phyloP scores from a whole-genome alignment of 2,113 vertebrate species.

The Steatornis caripensis region DNA sequence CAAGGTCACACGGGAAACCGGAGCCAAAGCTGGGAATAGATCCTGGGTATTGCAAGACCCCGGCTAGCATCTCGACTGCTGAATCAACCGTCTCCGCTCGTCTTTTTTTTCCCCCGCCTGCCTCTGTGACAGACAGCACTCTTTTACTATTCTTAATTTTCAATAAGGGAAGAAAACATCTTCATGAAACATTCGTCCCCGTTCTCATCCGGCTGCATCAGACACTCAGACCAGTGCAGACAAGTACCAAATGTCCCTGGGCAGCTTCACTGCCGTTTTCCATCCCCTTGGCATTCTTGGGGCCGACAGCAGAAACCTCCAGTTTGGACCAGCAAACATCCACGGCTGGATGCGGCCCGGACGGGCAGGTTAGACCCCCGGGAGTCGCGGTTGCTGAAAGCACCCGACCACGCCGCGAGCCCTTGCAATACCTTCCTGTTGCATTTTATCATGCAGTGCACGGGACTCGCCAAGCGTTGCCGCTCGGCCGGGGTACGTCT shows the following conservation, averaged over 20 bases:
- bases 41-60: not conserved
- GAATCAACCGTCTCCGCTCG: not conserved
- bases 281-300: not conserved
- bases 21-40: not conserved
- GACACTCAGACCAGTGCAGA: not conserved
- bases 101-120: not conserved
- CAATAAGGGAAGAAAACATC: not conserved
- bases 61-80: not conserved
- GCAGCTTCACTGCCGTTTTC: not conserved
- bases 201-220: not conserved
- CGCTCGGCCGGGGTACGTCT: not conserved
- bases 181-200: not conserved
- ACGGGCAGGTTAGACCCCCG: not conserved
- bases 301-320: not conserved
- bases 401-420: not conserved
- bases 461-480: not conserved
- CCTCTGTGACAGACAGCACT: not conserved
- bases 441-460: not conserved
- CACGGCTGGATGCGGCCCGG: rapidly evolving
- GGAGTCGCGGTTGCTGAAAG: not conserved
- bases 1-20: rapidly evolving
- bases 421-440: not conserved
- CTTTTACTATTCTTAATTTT: not conserved
- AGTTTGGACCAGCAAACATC: not conserved
- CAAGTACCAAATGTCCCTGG: not conserved